phyloP scores from a whole-genome alignment of 2,113 vertebrate genomes.

The Brachypodius melanocephalos region DNA sequence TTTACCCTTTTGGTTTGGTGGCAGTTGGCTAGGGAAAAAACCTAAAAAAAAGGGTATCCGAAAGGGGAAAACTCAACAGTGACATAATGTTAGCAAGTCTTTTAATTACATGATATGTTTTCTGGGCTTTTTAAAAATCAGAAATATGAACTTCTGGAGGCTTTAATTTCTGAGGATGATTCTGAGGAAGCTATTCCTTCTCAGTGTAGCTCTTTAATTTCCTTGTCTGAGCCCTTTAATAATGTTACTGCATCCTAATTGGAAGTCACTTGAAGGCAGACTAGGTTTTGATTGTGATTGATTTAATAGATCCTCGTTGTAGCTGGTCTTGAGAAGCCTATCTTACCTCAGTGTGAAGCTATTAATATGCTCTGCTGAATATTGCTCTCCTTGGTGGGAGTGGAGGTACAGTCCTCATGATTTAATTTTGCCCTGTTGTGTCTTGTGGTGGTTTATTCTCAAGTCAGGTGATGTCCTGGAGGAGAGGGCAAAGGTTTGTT shows the following conservation, averaged over 20 bases:
- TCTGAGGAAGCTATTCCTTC: not conserved
- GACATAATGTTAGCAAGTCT: not conserved
- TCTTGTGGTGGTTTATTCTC: not conserved
- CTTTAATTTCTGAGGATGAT: not conserved
- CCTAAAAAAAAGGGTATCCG: not conserved
- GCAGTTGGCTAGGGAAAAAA: not conserved
- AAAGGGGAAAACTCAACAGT: not conserved
- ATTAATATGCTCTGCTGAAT: not conserved
- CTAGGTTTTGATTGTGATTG: slow-evolving; percentile 21
- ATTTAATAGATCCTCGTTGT: not conserved
- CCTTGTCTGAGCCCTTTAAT: not conserved
- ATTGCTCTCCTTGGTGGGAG: not conserved
- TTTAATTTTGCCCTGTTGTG: not conserved
- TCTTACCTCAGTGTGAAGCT: not conserved
- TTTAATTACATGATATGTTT: not conserved
- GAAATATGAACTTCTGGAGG: not conserved
- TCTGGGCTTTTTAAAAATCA: not conserved
- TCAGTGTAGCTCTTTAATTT: slow-evolving; percentile 4
- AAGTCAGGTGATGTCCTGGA: not conserved
- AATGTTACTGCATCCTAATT: slow-evolving; percentile 26
- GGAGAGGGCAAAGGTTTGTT: not conserved
- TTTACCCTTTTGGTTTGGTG: not conserved
- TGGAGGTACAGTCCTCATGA: not conserved
- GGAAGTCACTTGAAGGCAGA: slow-evolving; percentile 26
- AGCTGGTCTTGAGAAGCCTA: not conserved